Conservation (phyloP, 1,140 invertebrate species). For the Adoxophyes honmai region DNA sequence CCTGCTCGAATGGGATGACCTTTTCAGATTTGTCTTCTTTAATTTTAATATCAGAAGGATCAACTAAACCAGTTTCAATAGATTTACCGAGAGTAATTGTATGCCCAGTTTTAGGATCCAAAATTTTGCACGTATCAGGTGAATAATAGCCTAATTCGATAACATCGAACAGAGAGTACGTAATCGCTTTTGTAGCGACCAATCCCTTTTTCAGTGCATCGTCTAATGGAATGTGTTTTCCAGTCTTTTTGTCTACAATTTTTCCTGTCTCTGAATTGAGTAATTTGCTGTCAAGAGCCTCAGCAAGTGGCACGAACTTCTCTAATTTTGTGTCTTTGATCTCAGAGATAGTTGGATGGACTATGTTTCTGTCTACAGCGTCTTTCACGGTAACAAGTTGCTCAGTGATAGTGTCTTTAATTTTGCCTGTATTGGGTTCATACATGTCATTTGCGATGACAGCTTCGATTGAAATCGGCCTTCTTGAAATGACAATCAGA, state of each 20-base stretch:
- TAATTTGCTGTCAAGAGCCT: constrained; percentile 82
- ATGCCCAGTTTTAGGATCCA: constrained; percentile 88
- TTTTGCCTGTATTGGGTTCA: constrained; percentile 82
- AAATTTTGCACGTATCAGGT: constrained; percentile 84
- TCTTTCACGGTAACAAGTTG: constrained; percentile 85
- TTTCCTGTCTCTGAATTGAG: constrained; percentile 83
- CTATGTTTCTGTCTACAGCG: constrained; percentile 86
- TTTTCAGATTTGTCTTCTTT: constrained; percentile 85
- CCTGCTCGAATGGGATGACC: constrained; percentile 83
- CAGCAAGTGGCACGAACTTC: constrained; percentile 82
- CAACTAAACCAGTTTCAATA: constrained; percentile 84
- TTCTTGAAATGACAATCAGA: constrained; percentile 81
- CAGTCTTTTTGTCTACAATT: constrained; percentile 83
- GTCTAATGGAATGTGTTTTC: constrained; percentile 82
- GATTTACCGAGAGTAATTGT: constrained; percentile 85
- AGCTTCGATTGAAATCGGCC: constrained; percentile 87
- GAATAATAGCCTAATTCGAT: constrained; percentile 89
- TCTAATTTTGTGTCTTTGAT: constrained; percentile 86
- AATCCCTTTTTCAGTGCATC: constrained; percentile 83
- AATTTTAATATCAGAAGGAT: constrained; percentile 83
- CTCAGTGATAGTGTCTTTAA: constrained; percentile 84
- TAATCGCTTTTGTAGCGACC: constrained; percentile 83
- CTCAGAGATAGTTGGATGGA: constrained; percentile 90
- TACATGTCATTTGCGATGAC: constrained; percentile 85
- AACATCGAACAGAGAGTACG: constrained; percentile 84